Evolutionary conservation across 2,888 invertebrate species (phyloP).

Genomic region (Agonopterix arenella): DNA sequence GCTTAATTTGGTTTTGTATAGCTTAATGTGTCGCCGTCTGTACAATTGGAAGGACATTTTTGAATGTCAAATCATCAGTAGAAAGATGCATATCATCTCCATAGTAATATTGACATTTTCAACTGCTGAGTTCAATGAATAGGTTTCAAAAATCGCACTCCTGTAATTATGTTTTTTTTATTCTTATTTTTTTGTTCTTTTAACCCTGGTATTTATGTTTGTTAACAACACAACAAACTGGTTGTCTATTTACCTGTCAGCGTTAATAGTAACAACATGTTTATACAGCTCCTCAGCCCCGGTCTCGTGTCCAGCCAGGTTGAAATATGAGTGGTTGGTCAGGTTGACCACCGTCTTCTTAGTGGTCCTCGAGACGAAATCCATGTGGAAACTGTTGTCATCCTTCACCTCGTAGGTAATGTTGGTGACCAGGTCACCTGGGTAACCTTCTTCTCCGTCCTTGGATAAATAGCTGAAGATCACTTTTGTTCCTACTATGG

Average conservation of each 20-base stretch:
- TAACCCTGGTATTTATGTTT: no score
- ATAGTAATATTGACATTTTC: no score
- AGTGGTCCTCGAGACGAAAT: constrained; percentile 83
- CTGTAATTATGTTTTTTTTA: no score
- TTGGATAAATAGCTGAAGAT: constrained; percentile 84
- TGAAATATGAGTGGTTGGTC: constrained; percentile 96
- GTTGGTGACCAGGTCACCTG: constrained; percentile 86
- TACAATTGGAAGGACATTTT: no score
- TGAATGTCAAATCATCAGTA: no score
- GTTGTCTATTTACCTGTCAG: constrained; percentile 78
- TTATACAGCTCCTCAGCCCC: constrained; percentile 82
- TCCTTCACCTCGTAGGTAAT: constrained; percentile 83
- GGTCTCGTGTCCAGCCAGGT: constrained; percentile 88
- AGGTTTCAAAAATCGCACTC: no score
- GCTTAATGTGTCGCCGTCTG: no score
- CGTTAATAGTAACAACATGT: constrained; percentile 83
- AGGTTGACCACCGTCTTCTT: constrained; percentile 91
- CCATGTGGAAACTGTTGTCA: constrained; percentile 82
- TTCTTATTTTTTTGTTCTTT: no score
- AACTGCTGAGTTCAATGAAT: no score
- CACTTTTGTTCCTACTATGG: constrained; percentile 77
- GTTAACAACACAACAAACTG: not conserved
- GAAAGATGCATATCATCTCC: no score
- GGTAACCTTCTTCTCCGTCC: constrained; percentile 93
- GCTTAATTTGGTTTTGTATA: no score